Evolutionary conservation across 2,888 invertebrate species (phyloP).

Genomic region (Dermolepida albohirtum): DNA sequence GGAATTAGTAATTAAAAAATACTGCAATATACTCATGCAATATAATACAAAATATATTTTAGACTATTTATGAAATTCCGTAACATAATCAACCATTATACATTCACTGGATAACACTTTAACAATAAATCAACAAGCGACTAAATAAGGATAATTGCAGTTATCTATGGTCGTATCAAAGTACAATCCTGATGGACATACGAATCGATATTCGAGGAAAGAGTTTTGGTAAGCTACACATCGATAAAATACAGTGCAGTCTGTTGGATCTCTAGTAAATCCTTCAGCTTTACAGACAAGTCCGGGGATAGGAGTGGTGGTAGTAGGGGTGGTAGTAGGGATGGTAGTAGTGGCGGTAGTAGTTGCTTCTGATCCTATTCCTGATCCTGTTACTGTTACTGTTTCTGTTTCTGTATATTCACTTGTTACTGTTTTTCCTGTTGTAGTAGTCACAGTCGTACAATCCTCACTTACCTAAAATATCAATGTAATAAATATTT

Average conservation of each 20-base stretch:
- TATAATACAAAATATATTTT: no score
- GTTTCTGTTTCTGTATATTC: no score
- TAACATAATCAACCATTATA: no score
- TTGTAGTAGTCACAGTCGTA: no score
- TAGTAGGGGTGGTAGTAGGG: slow-evolving; percentile 70
- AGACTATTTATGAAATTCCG: no score
- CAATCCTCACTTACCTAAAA: background rate
- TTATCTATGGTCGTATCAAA: slow-evolving; percentile 3
- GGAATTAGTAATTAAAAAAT: no score
- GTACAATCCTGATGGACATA: slow-evolving; percentile 11
- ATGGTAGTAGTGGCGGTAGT: background rate
- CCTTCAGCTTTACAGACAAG: slow-evolving; percentile 55
- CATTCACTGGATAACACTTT: no score
- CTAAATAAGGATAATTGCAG: slow-evolving; percentile 15
- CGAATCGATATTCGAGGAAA: background rate
- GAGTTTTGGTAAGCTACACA: slow-evolving; percentile 54
- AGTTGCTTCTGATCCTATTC: background rate
- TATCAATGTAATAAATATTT: no score
- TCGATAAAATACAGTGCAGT: slow-evolving; percentile 65
- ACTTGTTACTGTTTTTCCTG: no score
- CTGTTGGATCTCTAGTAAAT: slow-evolving; percentile 62
- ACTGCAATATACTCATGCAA: no score
- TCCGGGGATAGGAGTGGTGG: slow-evolving; percentile 7
- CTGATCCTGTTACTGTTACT: background rate
- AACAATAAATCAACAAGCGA: background rate